Evolutionary conservation across 2,113 vertebrate genomes (phyloP), one percentile per base, ranked within the genome.

Genomic region (Pheucticus melanocephalus): DNA sequence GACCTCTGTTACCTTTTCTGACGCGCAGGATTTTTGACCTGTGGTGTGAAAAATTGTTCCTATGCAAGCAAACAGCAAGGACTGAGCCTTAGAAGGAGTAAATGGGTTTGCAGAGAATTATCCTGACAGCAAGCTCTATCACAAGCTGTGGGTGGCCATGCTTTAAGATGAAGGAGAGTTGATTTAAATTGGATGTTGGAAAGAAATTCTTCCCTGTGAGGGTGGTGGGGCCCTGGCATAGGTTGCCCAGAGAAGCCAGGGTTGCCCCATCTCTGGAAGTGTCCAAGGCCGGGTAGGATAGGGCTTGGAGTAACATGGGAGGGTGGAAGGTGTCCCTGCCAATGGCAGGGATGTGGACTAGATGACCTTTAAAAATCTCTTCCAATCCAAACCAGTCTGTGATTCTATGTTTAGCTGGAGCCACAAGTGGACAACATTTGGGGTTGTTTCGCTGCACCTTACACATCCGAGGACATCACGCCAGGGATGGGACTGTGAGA

Each of bases 401-500:
- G 42, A 80, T 64, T 72, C 66, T 42, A 1, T 57, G 31, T 44
- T 88, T 22, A 57, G 25, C 18, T 88, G 66, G 59, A 2, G 15
- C 7, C 37, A 42, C 18, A 50, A 33, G 27, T 27, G 31, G 37
- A 33, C 30, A 48, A 66, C 40, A 66, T 66, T 21, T 75, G 35
- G 20, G 5, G 30, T 28, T 84, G 40, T 75, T 75, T n/a, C 1
- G 1, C 50, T 57, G 23, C 42, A 57, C 42, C 18, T 57, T 65
- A 56, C 0, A 1, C 12, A 22, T 56, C 9, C 0, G 0, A 42
- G 50, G 21, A 56, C 42, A 17, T 56, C 57, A 25, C 16, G 20
- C 21, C 48, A 48, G 42, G 48, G n/a, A 31, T 31, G 31, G 30
- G n/a, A 63, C 47, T 45, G 19, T 24, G 39, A 70, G 40, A 60